Percentiles rank a stretch among this genome's conserved stretches.
These are phyloP conservation scores for Sandelia bainsii DNA, from an alignment of 2,797 vertebrate genomes.

Conservation along the genomic window DNA sequence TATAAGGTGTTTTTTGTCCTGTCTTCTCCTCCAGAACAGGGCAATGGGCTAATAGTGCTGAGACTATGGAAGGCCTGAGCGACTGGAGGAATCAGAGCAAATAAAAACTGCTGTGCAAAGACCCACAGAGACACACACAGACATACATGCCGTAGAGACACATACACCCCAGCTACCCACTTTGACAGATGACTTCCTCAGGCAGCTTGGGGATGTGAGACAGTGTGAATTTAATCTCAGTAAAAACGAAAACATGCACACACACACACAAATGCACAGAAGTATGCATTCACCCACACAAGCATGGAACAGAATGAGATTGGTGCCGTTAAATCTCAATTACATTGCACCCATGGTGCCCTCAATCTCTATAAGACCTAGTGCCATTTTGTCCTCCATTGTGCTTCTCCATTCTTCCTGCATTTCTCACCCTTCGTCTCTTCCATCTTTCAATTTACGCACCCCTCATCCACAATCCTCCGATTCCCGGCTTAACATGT, in stretches of 20 bases:
- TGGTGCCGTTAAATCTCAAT: conserved; percentile 57
- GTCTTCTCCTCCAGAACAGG: conserved; percentile 50
- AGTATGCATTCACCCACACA: conserved; percentile 16
- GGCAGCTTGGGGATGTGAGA: conserved; percentile 45
- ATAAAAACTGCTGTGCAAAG: conserved; percentile 51
- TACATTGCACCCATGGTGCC: conserved; percentile 41
- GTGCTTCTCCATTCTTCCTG: conserved; percentile 1
- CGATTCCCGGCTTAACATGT: background rate
- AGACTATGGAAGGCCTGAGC: conserved; percentile 59
- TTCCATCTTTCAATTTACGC: conserved; percentile 29
- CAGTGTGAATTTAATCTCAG: conserved; percentile 67
- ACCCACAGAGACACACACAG: conserved; percentile 27
- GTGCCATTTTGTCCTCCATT: conserved; percentile 35
- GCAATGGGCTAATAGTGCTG: conserved; percentile 72
- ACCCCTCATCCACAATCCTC: background rate
- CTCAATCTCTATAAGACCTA: conserved; percentile 51
- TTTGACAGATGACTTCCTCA: conserved; percentile 66
- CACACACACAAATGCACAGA: conserved; percentile 19
- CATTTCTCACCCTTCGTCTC: conserved; percentile 16
- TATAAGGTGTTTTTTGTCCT: conserved; percentile 29
- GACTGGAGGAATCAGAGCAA: conserved; percentile 71
- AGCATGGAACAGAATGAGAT: conserved; percentile 50
- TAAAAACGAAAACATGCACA: conserved; percentile 1
- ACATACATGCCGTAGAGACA: conserved; percentile 22
- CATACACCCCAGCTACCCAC: conserved; percentile 23